Conservation (phyloP, 64 coral and sea anemone genomes). For the Montipora sp. region DNA sequence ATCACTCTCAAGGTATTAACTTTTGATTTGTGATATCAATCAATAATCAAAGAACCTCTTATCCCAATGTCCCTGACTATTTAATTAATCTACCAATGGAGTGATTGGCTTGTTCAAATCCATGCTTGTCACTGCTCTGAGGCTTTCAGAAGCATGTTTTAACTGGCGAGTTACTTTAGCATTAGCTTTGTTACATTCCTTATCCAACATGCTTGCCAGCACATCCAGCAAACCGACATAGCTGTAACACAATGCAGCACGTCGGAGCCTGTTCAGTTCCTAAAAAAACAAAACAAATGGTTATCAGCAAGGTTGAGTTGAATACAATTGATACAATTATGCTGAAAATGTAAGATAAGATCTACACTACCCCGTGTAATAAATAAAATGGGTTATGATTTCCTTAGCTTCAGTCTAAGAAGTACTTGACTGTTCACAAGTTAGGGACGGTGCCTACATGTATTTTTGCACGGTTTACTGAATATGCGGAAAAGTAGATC, state of each 20-base stretch:
- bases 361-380: no score
- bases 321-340: no score
- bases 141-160: conserved; percentile 81
- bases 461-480: no score
- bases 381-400: no score
- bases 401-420: no score
- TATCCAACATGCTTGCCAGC: conserved; percentile 87
- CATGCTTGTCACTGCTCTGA: conserved; percentile 74
- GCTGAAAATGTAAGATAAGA: no score
- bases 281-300: conserved; percentile 27
- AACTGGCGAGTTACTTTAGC: conserved; percentile 80
- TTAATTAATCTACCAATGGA: conserved; percentile 25
- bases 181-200: conserved; percentile 79
- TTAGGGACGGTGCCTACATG: no score
- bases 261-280: conserved; percentile 95
- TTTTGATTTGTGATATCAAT: not conserved
- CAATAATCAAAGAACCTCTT: not conserved
- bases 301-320: no score
- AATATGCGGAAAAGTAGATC: no score
- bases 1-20: no score
- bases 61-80: not conserved
- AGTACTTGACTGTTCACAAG: no score
- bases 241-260: conserved; percentile 95
- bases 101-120: conserved; percentile 92
- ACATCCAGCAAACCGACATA: conserved; percentile 92